Base-by-base conservation (phyloP, 2,888 invertebrate species). In the Magallana nippona region DNA sequence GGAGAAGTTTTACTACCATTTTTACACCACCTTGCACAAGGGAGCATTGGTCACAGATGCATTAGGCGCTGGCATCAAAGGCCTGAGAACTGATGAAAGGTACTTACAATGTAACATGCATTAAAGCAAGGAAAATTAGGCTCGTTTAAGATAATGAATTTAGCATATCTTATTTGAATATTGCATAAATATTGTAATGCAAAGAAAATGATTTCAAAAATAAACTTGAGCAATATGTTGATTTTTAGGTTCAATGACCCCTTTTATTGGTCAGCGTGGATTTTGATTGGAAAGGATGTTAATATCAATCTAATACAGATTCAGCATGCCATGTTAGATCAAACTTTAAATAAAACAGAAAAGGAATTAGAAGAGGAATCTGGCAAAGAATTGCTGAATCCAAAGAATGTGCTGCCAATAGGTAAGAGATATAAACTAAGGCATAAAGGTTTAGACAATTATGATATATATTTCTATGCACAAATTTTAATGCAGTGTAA, bases 321-420 rank as follows among this genome's bases (percentile, higher is more conserved):
- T 15, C 88, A 90, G 55, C 92, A 92, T 77, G 90, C 93, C 60
- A 91, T 92, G 91, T 84, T 93, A 82, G 93, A 94, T 83, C 93
- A 93, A 88, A 83, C 85, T 32, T 86, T 94, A 13, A 92, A 93
- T 88, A 85, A 87, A 15, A 88, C 89, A 58, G 93, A 94, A 86
- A 84, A 83, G 8, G 83, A 88, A 55, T 88, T 91, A 1, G 88
- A 91, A 63, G 89, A 90, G 32, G 87, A 88, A 22, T 82, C 81
- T 8, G 89, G 89, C 2, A 88, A 85, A 56, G 89, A 91, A 58
- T 88, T 89, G n/a, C 90, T 93, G 15, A 92, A 92, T 85, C 91
- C 90, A 1, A 89, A 89, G 85, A 88, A 89, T 15, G 86, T 86
- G 10, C 84, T 91, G 10, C 88, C 89, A 44, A 85, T 89, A 86